Percentiles rank a stretch among this genome's conserved stretches.
Evolutionary conservation across 2,888 invertebrate genomes (phyloP).

Genomic region (Lepidocyrtinus sp.): DNA sequence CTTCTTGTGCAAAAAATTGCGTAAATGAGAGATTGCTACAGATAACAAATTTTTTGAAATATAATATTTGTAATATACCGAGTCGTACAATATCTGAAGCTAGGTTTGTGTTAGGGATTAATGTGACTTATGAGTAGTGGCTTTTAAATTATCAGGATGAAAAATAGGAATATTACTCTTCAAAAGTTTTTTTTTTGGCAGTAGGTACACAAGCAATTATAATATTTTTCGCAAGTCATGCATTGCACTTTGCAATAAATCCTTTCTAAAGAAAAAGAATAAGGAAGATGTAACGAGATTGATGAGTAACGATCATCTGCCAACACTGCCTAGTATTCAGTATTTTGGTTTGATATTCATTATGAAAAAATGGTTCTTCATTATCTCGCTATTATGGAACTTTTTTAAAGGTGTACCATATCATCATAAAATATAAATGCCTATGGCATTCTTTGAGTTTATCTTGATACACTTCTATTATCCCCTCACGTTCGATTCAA

Average conservation of each 20-base stretch:
- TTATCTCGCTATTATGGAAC: too few species aligned
- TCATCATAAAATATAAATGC: too few species aligned
- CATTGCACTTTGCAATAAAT: slow-evolving; percentile 28
- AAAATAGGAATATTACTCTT: too few species aligned
- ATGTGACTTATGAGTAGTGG: background rate
- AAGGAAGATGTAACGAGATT: slow-evolving; percentile 7
- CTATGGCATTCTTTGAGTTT: slow-evolving; percentile 1
- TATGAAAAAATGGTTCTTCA: background rate
- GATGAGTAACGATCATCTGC: background rate
- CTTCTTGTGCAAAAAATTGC: background rate
- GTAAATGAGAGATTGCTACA: slow-evolving; percentile 11
- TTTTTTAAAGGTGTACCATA: background rate
- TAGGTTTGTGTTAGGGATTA: slow-evolving; percentile 1
- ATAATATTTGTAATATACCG: too few species aligned
- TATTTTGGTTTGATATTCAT: background rate
- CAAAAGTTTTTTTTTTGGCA: too few species aligned
- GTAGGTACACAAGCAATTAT: background rate
- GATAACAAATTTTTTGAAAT: background rate
- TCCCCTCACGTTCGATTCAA: slow-evolving; percentile 5
- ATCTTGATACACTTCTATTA: slow-evolving; percentile 7
- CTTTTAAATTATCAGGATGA: background rate
- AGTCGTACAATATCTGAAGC: too few species aligned
- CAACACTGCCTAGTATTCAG: background rate
- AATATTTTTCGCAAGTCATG: slow-evolving; percentile 42
- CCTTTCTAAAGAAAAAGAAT: background rate